Base-by-base conservation (phyloP, 2,113 vertebrate species). In the Megaptera novaeangliae region DNA sequence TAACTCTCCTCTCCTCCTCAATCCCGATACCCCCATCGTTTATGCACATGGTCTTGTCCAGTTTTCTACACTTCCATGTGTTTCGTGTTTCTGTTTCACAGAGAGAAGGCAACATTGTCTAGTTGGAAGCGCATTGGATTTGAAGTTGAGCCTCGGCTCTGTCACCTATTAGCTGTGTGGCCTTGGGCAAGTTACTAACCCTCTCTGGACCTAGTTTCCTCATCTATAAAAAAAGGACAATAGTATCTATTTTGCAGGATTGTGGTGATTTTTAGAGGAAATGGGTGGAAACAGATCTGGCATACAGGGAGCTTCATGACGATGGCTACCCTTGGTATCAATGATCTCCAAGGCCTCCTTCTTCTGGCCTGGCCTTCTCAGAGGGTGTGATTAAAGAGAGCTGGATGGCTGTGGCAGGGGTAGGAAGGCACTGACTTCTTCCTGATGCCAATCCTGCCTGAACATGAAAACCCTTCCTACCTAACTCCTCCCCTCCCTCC, bases 401-500 rank as follows among this genome's bases (percentile, higher is more conserved):
- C 9, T 8, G 49, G 23, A 63, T 63, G 36, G 23, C 63, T n/a
- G 31, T 25, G 12, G 39, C 9, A 4, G 41, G n/a, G 13, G 8
- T 41, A 23, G 29, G 41, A n/a, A 41, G 20, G 29, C 34, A 31
- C 39, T 36, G 36, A n/a, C 90, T 86, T 82, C 80, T 74, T 87
- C 68, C 80, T 95, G 15, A n/a, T 75, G 59, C 68, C 75, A 41
- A 1, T 72, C 96, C 52, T 95, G 95, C 41, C 88, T 97, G 91
- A 88, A 93, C 96, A 93, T 13, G 69, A 88, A 46, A 52, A 41
- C 29, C 29, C 52, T 29, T 94, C 85, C 64, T 55, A 3, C 27
- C 5, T 12, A 4, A 17, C 11, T 13, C 52, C 36, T 2, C 13
- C 17, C 66, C 78, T 81, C 75, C 63, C 20, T n/a, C 31, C 52